A percentile compares a stretch with the other conserved stretches of the same genome.
Evolutionary conservation across 2,797 vertebrate genomes (phyloP).

Genomic region (Hafferia zeledoni): DNA sequence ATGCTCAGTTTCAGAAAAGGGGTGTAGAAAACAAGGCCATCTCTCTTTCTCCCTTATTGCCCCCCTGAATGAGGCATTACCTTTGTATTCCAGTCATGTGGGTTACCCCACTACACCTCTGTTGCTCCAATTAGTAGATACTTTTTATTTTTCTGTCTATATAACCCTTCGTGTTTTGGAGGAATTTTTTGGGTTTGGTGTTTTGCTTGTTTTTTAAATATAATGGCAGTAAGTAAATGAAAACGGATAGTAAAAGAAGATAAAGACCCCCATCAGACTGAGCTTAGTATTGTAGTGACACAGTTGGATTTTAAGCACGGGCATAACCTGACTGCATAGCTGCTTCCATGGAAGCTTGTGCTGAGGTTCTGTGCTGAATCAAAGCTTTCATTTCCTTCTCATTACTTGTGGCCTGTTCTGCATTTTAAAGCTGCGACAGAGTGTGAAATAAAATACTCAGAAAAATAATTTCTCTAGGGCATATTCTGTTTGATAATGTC

Average conservation of each 20-base stretch:
- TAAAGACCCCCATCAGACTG: neutral
- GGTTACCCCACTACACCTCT: neutral
- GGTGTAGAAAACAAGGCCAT: neutral
- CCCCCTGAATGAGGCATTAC: neutral
- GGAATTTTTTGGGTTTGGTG: rapidly evolving
- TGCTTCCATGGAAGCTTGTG: neutral
- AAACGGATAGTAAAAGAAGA: neutral
- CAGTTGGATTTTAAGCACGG: neutral
- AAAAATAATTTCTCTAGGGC: constrained; percentile 66
- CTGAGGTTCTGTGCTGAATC: neutral
- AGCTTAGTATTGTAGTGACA: neutral
- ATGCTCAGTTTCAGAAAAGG: neutral
- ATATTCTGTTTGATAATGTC: constrained; percentile 69
- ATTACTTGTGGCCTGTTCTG: constrained; percentile 54
- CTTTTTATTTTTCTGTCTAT: neutral
- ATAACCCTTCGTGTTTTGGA: neutral
- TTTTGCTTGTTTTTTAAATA: neutral
- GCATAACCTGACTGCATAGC: neutral
- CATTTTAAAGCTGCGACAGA: constrained; percentile 42
- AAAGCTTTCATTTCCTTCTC: constrained; percentile 25
- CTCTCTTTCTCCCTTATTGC: neutral
- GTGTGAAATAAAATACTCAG: constrained; percentile 56
- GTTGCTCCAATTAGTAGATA: neutral
- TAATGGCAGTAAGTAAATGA: neutral
- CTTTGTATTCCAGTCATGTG: neutral